Base-by-base conservation (phyloP, 1,140 invertebrate species). In the Rhagoletis zephyria region DNA sequence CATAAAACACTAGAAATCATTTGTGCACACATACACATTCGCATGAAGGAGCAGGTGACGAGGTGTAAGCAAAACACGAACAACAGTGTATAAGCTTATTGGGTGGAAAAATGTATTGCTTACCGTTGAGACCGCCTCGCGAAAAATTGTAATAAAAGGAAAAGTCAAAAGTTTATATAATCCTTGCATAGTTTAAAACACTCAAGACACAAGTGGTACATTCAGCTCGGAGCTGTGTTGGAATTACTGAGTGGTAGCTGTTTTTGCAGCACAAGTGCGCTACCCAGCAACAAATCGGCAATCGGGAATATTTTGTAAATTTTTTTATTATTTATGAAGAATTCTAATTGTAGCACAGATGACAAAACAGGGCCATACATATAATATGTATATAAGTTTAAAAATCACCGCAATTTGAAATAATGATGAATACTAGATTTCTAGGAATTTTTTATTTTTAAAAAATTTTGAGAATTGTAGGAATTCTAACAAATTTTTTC, bases 41-140 rank as follows among this genome's bases (percentile, higher is more conserved):
- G 70, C 45, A 74, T n/a, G 45, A 48, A n/a, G 42, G n/a, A 5
- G 51, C 74, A 56, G 45, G n/a, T 81, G 74, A 56, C 16, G 74
- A 81, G 48, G 45, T 51, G 74, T 81, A 81, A 56, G 74, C n/a
- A 81, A 16, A 51, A 56, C 45, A 81, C 51, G 12, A 81, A 81
- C 48, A 56, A 56, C 14, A 3, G 9, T 74, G 42, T n/a, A 63
- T 3, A 19, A 81, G 48, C 45, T 56, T 19, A 81, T 56, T 81
- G 74, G 16, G 74, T 81, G 74, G n/a, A 56, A 81, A 63, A 81
- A 81, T 81, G 6, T 56, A n/a, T 81, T 81, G 12, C n/a, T 81
- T 81, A 12, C 51, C 48, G 74, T 6, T 19, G 6, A 42, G 67
- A n/a, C 64, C 9, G 42, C 64, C 7, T 3, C 30, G 67, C 67